A percentile compares a stretch with the other conserved stretches of the same genome.
These are phyloP conservation scores for Pelobates cultripes DNA, from an alignment of 2,797 vertebrate species.

Conservation along the genomic window DNA sequence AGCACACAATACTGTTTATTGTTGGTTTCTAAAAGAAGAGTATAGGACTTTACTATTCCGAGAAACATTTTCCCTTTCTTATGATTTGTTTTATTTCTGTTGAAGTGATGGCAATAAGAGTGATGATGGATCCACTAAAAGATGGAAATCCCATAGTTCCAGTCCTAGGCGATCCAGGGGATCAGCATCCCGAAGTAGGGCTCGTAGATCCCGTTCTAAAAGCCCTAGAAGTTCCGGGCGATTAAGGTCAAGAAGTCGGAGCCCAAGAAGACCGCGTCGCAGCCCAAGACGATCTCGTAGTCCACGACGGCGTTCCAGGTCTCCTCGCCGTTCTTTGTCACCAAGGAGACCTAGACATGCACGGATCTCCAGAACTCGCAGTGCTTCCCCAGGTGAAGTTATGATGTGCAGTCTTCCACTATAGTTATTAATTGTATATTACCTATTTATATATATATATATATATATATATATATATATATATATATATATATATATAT, in stretches of 20 bases:
- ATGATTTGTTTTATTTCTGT: conserved; percentile 22
- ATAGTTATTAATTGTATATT: no score
- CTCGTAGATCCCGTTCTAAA: conserved; percentile 63
- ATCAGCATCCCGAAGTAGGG: conserved; percentile 62
- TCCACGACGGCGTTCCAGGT: conserved; percentile 48
- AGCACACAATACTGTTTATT: no score
- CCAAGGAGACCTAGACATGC: conserved; percentile 61
- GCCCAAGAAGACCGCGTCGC: conserved; percentile 60
- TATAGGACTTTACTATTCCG: no score
- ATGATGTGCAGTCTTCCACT: not conserved
- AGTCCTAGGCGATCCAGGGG: conserved; percentile 68
- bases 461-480: no score
- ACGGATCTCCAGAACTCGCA: conserved; percentile 47
- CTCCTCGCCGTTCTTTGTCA: conserved; percentile 66
- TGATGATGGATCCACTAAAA: conserved; percentile 67
- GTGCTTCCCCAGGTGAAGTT: conserved; percentile 66
- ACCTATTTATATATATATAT: no score
- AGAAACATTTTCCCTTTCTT: not conserved
- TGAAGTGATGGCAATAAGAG: conserved; percentile 67
- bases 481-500: no score
- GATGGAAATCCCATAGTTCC: conserved; percentile 64
- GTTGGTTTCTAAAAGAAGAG: no score
- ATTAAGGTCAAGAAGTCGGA: conserved; percentile 67
- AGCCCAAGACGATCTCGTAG: conserved; percentile 53
- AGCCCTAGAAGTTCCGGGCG: conserved; percentile 64